Evolutionary conservation across 2,888 invertebrate genomes (phyloP).

Genomic region (Pandemis heparana): DNA sequence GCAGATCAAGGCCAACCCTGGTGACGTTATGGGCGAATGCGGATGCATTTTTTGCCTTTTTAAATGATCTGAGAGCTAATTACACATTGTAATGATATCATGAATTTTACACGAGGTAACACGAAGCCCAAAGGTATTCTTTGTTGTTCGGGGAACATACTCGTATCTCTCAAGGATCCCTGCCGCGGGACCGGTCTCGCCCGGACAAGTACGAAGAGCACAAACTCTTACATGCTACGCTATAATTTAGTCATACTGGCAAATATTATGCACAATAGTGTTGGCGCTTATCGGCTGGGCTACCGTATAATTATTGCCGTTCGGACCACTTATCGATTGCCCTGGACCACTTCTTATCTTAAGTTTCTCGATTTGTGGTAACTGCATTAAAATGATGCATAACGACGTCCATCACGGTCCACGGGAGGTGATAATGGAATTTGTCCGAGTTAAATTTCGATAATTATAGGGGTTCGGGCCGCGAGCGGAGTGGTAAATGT

Average conservation of each 20-base stretch:
- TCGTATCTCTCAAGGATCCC: conserved; percentile 14
- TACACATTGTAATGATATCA: neutral
- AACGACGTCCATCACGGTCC: conserved; percentile 62
- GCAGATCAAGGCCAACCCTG: neutral
- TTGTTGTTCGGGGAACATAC: neutral
- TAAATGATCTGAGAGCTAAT: neutral
- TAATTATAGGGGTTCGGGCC: conserved; percentile 58
- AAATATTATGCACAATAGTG: conserved; percentile 80
- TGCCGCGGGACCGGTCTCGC: conserved; percentile 22
- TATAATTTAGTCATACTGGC: conserved; percentile 78
- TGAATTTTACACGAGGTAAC: neutral
- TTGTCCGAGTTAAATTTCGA: conserved; percentile 66
- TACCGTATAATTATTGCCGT: conserved; percentile 77
- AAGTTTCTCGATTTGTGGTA: conserved; percentile 73
- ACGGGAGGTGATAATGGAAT: conserved; percentile 61
- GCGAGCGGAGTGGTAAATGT: conserved; percentile 55
- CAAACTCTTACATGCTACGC: conserved; percentile 44
- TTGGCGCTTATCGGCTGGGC: conserved; percentile 71
- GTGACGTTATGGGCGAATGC: neutral
- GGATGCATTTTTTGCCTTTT: conserved; percentile 2
- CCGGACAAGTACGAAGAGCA: conserved; percentile 28
- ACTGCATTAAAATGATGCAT: conserved; percentile 72
- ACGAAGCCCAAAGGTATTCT: neutral
- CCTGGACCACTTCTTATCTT: conserved; percentile 64
- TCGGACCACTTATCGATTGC: conserved; percentile 64